Evolutionary conservation across 1,140 invertebrate species (phyloP).

Genomic region (Aphelinus atriplicis): DNA sequence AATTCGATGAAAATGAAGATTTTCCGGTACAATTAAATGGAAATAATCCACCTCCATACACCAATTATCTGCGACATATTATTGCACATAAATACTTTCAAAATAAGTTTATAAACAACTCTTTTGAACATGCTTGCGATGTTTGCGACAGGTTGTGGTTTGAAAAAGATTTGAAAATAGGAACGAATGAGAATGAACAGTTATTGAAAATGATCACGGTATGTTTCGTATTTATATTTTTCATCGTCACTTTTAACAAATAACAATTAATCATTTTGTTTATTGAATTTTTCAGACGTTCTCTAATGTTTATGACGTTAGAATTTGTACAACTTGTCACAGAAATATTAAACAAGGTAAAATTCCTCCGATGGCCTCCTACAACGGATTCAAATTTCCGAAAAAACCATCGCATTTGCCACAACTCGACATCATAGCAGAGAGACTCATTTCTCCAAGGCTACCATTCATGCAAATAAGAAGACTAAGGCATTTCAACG

Average conservation of each 20-base stretch:
- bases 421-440: constrained; percentile 40
- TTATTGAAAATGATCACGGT: constrained; percentile 4
- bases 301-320: background rate
- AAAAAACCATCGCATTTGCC: constrained; percentile 39
- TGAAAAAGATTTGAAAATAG: constrained; percentile 43
- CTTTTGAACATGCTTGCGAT: constrained; percentile 41
- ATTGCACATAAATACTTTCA: constrained; percentile 32
- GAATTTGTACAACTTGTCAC: constrained; percentile 44
- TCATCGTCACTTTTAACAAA: background rate
- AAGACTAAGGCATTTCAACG: constrained; percentile 47
- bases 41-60: no score
- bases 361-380: constrained; percentile 41
- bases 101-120: constrained; percentile 38
- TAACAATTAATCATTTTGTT: background rate
- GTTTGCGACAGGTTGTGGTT: constrained; percentile 49
- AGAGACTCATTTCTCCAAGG: constrained; percentile 52
- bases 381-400: constrained; percentile 48
- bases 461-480: constrained; percentile 57
- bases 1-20: no score
- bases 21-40: no score
- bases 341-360: constrained; percentile 38
- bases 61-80: background rate
- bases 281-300: background rate
- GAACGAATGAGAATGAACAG: constrained; percentile 22
- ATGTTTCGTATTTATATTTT: background rate